These are phyloP conservation scores for Drosophila tripunctata DNA, from an alignment of 2,888 invertebrate species.

Conservation along the genomic window DNA sequence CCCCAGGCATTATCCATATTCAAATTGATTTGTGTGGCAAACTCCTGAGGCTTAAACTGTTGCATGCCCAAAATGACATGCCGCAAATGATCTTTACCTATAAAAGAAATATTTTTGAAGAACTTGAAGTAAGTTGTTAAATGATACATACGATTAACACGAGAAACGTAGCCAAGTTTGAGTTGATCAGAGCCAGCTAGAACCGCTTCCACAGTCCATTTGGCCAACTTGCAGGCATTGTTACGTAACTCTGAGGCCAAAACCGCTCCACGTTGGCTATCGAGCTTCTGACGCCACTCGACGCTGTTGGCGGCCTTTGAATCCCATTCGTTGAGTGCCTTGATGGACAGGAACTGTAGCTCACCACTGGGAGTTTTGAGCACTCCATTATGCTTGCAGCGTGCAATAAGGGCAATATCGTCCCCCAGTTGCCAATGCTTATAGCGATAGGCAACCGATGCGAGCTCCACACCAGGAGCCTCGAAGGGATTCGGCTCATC, in stretches of 20 bases:
- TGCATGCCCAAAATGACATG: conserved; percentile 98
- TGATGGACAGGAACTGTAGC: conserved; percentile 96
- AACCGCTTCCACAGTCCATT: conserved; percentile 98
- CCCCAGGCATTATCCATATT: conserved; percentile 99
- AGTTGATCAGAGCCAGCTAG: conserved; percentile 98
- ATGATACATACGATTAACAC: conserved; percentile 88
- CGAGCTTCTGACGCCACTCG: conserved; percentile 99
- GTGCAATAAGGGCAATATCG: conserved; percentile 93
- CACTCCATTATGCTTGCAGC: conserved; percentile 99
- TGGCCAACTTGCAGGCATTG: conserved; percentile 99
- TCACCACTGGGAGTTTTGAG: conserved; percentile 94
- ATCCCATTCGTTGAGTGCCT: conserved; percentile 99
- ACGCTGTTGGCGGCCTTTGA: conserved; percentile 97
- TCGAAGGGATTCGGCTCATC: conserved; percentile 97
- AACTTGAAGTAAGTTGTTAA: too few species aligned
- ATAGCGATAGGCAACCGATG: conserved; percentile 98
- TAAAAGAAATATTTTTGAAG: too few species aligned
- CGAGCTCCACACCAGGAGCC: conserved; percentile 96
- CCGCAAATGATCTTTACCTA: conserved; percentile 91
- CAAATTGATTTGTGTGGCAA: conserved; percentile 98
- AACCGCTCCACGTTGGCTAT: conserved; percentile 98
- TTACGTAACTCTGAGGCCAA: conserved; percentile 98
- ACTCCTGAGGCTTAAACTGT: conserved; percentile 99
- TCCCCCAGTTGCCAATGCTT: conserved; percentile 98
- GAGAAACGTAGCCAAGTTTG: conserved; percentile 99